Conservation (phyloP, 2,888 invertebrate genomes). For the Ferrisia virgata region DNA sequence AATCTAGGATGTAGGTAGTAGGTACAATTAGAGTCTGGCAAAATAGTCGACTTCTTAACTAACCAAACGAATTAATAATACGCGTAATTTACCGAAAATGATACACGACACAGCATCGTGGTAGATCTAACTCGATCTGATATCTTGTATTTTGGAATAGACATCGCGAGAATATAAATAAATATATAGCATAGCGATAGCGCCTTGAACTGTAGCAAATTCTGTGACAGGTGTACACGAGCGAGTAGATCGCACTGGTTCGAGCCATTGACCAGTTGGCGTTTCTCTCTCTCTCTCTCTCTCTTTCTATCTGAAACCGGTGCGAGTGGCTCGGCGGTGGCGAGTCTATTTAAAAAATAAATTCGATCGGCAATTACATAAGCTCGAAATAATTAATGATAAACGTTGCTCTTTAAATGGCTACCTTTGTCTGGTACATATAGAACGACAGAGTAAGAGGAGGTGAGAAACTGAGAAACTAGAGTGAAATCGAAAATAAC, state of each 20-base stretch:
- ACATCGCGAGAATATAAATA: too few species aligned
- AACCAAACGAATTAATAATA: too few species aligned
- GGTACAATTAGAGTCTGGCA: too few species aligned
- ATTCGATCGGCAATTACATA: conserved; percentile 12
- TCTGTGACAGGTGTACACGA: not conserved
- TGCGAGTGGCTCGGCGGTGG: not conserved
- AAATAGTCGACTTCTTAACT: too few species aligned
- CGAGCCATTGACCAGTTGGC: not conserved
- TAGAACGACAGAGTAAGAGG: not conserved
- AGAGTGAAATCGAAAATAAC: not conserved
- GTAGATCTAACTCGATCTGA: too few species aligned
- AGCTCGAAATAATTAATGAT: not conserved
- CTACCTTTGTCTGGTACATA: not conserved
- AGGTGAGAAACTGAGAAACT: not conserved
- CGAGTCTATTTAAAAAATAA: not conserved
- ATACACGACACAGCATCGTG: too few species aligned
- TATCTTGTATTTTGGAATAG: too few species aligned
- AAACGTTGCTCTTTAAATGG: not conserved
- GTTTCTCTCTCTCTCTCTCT: too few species aligned
- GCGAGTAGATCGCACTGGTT: not conserved
- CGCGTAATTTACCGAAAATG: too few species aligned
- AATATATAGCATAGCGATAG: not conserved
- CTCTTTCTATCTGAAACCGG: not conserved
- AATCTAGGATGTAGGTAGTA: too few species aligned
- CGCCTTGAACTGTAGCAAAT: not conserved